These are phyloP conservation scores for Geotrupes spiniger DNA, from an alignment of 2,888 invertebrate genomes.

Conservation along the genomic window DNA sequence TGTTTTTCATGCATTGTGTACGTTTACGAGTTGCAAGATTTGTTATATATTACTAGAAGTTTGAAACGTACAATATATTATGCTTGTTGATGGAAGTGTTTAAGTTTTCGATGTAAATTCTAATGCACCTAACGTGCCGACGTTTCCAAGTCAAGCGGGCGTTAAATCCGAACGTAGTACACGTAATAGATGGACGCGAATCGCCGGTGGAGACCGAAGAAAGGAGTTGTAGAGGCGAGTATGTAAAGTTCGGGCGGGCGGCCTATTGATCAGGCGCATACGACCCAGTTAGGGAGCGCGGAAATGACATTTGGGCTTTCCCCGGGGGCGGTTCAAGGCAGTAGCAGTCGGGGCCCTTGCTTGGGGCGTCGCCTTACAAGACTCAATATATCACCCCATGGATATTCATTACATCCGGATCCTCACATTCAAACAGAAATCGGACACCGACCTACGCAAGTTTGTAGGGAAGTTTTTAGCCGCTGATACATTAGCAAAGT, in stretches of 20 bases:
- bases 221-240: slow-evolving; percentile 7
- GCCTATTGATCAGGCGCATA: slow-evolving; percentile 33
- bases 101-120: slow-evolving; percentile 1
- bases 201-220: slow-evolving; percentile 9
- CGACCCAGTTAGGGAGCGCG: slow-evolving; percentile 31
- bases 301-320: slow-evolving; percentile 34
- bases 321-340: slow-evolving; percentile 35
- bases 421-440: slow-evolving; percentile 2
- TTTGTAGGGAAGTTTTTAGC: too few relatives aligned
- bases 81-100: neutral
- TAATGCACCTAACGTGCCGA: neutral
- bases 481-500: too few relatives aligned
- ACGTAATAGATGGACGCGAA: slow-evolving; percentile 13
- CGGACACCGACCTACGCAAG: too few relatives aligned
- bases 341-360: slow-evolving; percentile 26
- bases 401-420: slow-evolving; percentile 37
- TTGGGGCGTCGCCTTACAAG: slow-evolving; percentile 34
- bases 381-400: slow-evolving; percentile 38
- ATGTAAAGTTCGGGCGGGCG: slow-evolving; percentile 22
- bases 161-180: neutral
- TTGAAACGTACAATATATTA: slow-evolving; percentile 1
- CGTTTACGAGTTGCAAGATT: slow-evolving; percentile 1
- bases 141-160: too few relatives aligned
- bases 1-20: neutral
- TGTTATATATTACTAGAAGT: slow-evolving; percentile 5